Base-by-base conservation (phyloP, 2,888 invertebrate genomes). In the Erebia epiphron region DNA sequence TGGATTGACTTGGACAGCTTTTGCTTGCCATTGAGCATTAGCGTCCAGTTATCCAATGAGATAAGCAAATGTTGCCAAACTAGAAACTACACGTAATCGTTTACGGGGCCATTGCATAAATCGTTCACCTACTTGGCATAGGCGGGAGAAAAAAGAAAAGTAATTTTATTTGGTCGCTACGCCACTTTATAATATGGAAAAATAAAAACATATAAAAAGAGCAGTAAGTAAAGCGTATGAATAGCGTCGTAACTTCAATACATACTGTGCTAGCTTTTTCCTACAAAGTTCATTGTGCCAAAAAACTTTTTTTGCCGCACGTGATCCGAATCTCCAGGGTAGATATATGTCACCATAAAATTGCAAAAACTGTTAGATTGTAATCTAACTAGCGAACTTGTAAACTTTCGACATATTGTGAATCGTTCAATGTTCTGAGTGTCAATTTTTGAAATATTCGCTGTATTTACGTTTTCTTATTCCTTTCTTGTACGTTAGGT, bases 241-340 rank as follows among this genome's bases (percentile, higher is more conserved):
- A 66, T 57, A 61, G 54, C 46, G 52, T 35, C 64, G 11, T 41
- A 8, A 52, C 41, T 54, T 60, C 52, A 71, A 63, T 60, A 18
- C 58, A 63, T 64, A 18, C 60, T 11, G 49, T 35, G 64, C 21
- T 41, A 11, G 49, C 18, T 18, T 65, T 61, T 46, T 60, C 46
- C 13, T 62, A n/a, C 16, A 57, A 64, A 60, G 67, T 67, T 64
- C 63, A 54, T 69, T 60, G 46, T 67, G 62, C 21, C 35, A 35
- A 54, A 57, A 66, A 56, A 21, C 54, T 56, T 57, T 43, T 43
- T 41, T 56, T 52, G 52, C 18, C 63, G 67, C 49, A 70, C 67
- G 72, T 73, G 70, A 73, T 68, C 65, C 14, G 65, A 70, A 73
- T 68, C 73, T 21, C 73, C 41, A 10, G 70, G 73, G 65, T 3